Evolutionary conservation across 2,113 vertebrate species (phyloP), one percentile per base, ranked within the genome.

Genomic region (Salminus brasiliensis): DNA sequence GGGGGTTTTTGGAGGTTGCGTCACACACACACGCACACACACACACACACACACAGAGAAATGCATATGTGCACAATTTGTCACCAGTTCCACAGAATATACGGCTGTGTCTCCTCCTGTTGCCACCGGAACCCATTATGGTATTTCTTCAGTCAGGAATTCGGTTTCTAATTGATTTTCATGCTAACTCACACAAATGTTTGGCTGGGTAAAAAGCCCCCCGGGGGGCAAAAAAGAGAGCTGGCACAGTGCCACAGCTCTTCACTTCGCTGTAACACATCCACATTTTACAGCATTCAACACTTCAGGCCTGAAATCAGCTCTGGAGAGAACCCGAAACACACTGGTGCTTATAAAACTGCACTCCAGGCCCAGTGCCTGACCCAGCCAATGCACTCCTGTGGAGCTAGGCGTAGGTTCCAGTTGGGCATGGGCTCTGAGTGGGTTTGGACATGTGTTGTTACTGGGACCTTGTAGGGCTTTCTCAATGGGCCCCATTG

Each of bases 71-170:
- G 2, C 34, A 15, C 66, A 59, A 34, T 36, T 45, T 65, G 60
- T 75, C 73, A 49, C 43, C 6, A 57, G n/a, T 72, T 72, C 39
- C 12, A 15, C 16, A 47, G 34, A 73, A 73, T 49, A 29, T 60
- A 0, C 15, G 27, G 32, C 39, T 16, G 55, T 27, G 55, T 2
- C 23, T 60, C 39, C 25, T 49, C 6, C 32, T 39, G 29, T 55
- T 57, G 55, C 8, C 10, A 25, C 23, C 23, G 12, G 23, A 23
- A 23, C 39, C 39, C 39, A 43, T 43, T 27, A 25, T 10, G 12
- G 55, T 57, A 25, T 57, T 57, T 57, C 5, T 57, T 25, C 23
- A 25, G 55, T 57, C 0, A 57, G 55, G 25, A 57, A 57, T 57
- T 57, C 23, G 27, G 23, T 57, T 57, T 57, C n/a, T 27, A 57